Base-by-base conservation (phyloP, 2,113 vertebrate genomes). In the Cyanocitta stelleri region DNA sequence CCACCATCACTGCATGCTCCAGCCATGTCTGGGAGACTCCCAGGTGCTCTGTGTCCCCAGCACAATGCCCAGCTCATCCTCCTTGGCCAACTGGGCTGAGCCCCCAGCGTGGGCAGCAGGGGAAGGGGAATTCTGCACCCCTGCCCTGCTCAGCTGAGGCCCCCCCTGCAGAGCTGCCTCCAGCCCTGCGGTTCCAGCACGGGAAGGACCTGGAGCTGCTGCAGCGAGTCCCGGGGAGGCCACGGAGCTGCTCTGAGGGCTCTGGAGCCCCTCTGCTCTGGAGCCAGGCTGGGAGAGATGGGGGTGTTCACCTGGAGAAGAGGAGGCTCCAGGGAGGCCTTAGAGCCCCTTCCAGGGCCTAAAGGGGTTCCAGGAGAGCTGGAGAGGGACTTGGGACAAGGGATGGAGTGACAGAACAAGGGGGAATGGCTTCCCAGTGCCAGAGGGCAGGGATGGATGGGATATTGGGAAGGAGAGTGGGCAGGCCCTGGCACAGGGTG, bases 191-290 rank as follows among this genome's bases (percentile, higher is more conserved):
- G 2, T 1, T 2, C 54, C 66, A 79, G 43, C 49, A 72, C 5
- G 3, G 26, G 16, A 32, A 64, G 35, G 35, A 35, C 0, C 0
- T 43, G 58, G 51, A 80, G 26, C 49, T 72, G 43, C 75, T 88
- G 67, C 21, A 72, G 16, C 0, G 0, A 41, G 39, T 4, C 43
- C 56, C 63, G 66, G 21, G 35, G n/a, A 56, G 56, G 2, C 29
- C 17, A 37, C 0, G 0, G 54, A 52, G 37, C 7, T 67, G 30
- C 35, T 17, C 51, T 0, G 0, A n/a, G 54, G 30, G 0, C 37
- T 71, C 37, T 41, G 33, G 22, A 87, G 16, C 39, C 21, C 23
- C n/a, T 55, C 29, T 71, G 44, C 71, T 43, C 52, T 67, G 52
- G 13, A 59, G 32, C 35, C 83, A 51, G 72, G 37, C 21, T 68